Base-by-base conservation (phyloP, 1,140 invertebrate genomes). In the Arion vulgaris region DNA sequence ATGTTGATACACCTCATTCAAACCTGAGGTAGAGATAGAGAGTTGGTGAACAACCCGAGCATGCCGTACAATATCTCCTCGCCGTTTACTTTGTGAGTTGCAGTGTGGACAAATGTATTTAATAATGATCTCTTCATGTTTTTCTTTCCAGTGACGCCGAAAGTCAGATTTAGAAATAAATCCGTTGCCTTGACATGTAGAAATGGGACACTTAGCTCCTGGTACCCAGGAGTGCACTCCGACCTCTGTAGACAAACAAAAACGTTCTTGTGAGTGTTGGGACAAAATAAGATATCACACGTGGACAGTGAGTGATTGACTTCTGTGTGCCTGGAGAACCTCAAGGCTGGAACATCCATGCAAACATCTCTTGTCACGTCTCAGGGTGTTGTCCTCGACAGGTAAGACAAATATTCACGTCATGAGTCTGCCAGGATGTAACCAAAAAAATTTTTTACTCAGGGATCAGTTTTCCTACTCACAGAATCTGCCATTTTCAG, bases 101-200 rank as follows among this genome's bases (percentile, higher is more conserved):
- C 76, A 78, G 36, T 62, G 36, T 34, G 76, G 39, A 41, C 76
- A 78, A n/a, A 15, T 4, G 39, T 78, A 78, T 32, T 39, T 78
- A 23, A 45, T 34, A 38, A 78, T 53, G 26, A 66, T 62, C 32
- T 34, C 62, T 38, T 62, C 76, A 78, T 78, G 76, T 41, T 66
- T 78, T 66, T 78, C 76, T 9, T 66, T 62, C 76, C 76, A 78
- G 57, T 78, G 73, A 17, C 73, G 73, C 28, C 11, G 41, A 53
- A 75, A 75, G 45, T 75, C 73, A 75, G 19, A 49, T 34, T 34
- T 45, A 17, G 15, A 53, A 32, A 34, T 28, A 36, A 7, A 66
- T 32, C 62, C 76, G 38, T 36, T 38, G n/a, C 49, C 39, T 57
- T 38, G 34, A 39, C 76, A 78, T 57, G 28, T 53, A 17, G 76